phyloP scores from a whole-genome alignment of 2,888 invertebrate species.

The Teleiodes luculella region DNA sequence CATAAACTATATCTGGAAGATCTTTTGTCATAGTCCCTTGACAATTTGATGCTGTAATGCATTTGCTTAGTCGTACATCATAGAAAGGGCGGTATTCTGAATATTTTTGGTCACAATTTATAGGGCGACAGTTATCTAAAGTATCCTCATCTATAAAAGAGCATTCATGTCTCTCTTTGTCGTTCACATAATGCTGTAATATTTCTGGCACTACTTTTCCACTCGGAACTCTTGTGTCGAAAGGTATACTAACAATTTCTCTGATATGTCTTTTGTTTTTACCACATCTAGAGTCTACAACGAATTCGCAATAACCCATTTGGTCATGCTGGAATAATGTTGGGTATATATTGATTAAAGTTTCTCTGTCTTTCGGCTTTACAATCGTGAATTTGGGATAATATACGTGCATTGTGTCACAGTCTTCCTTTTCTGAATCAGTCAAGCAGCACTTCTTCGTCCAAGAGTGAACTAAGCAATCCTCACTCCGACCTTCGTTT shows the following conservation, averaged over 20 bases:
- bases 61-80: constrained; percentile 34
- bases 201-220: constrained; percentile 22
- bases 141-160: constrained; percentile 48
- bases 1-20: constrained; percentile 49
- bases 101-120: constrained; percentile 57
- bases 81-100: constrained; percentile 45
- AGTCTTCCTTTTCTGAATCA: constrained; percentile 38
- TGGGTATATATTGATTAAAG: constrained; percentile 47
- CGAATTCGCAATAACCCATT: constrained; percentile 49
- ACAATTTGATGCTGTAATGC: constrained; percentile 43
- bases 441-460: constrained; percentile 47
- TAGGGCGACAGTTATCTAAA: constrained; percentile 46
- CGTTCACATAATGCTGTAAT: constrained; percentile 31
- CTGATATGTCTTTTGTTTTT: constrained; percentile 24
- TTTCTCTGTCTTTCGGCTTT: constrained; percentile 41
- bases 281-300: constrained; percentile 38
- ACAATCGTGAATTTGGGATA: constrained; percentile 33
- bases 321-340: constrained; percentile 49
- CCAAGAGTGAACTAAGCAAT: constrained; percentile 38
- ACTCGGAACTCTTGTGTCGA: constrained; percentile 43
- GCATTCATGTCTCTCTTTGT: constrained; percentile 34
- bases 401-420: constrained; percentile 36
- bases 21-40: constrained; percentile 33
- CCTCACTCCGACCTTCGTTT: constrained; percentile 36
- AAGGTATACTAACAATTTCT: constrained; percentile 37